Evolutionary conservation across 2,113 vertebrate genomes (phyloP), one percentile per base, ranked within the genome.

Genomic region (Neodontobutis hainanensis): DNA sequence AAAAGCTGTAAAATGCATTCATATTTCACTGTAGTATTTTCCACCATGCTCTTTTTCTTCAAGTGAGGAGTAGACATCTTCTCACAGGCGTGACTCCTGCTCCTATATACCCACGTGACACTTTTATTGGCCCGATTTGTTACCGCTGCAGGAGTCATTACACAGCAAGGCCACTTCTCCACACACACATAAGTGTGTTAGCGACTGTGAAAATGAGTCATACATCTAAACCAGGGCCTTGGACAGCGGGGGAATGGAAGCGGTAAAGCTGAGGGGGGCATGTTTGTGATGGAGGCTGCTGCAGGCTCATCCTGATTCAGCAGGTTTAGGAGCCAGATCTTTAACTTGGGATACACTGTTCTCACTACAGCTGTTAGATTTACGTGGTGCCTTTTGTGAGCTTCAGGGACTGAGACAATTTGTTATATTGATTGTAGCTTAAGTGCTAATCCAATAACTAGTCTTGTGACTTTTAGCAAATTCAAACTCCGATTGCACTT

Each of bases 61-160:
- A 27, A 27, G 19, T 27, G 19, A 27, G 62, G 19, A 61, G 51
- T 61, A 56, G 19, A 1, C 4, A 35, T 74, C 15, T 36, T 57
- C 8, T 55, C 43, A n/a, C 11, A 27, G 38, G 11, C 45, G 10
- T 36, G 2, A 27, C 16, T 36, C 65, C 11, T 11, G 65, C 11
- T 14, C 42, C 55, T 46, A 8, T 9, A 6, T 55, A 45, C 19
- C 19, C 49, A 2, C 12, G 19, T 27, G 19, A 27, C 19, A 27
- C 19, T 90, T 85, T 89, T 83, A 89, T 57, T 6, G 69, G 53
- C 35, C 10, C 5, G 57, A 63, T 58, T 72, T 57, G 15, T 74
- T 50, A 56, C 46, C 68, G 88, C 82, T 87, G 87, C 74, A 69
- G 64, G 65, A 87, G 73, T 81, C 82, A 76, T 87, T 81, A 84